Base-by-base conservation (phyloP, 2,113 vertebrate genomes). In the Labeo rohita region DNA sequence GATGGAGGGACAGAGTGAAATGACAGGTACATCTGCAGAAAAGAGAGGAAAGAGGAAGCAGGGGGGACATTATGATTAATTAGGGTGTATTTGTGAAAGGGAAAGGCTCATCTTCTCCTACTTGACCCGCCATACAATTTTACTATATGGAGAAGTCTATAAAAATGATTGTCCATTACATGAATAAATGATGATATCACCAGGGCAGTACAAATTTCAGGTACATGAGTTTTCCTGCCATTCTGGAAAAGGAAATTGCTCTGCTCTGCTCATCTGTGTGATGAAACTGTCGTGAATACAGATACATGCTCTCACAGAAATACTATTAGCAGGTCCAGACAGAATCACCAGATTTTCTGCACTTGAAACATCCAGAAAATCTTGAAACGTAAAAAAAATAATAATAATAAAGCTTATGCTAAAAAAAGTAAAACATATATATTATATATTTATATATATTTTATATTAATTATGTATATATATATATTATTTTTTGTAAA, bases 11-110 rank as follows among this genome's bases (percentile, higher is more conserved):
- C 70, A 77, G 82, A 34, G 80, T 87, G 68, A 84, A 85, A 76
- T 77, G 78, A 88, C 75, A 87, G 80, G 70, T 66, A 87, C 87
- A 88, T 89, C 75, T 88, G 87, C 78, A 84, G 34, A 74, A 85
- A 39, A 73, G 63, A 89, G 56, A 86, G 76, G 63, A 39, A 6
- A 65, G 23, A 61, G 82, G 70, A 83, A 47, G 12, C 28, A 80
- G 88, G 78, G n/a, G 50, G 85, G 87, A 89, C 80, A 85, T 59
- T 88, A 79, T 88, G 88, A 91, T 86, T 65, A 83, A 91, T 88
- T 86, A 76, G 61, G 78, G 50, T 36, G 28, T 39, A 66, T 70
- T 43, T 78, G 39, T 75, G 28, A 21, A 68, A 65, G 6, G 15
- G 47, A 56, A 56, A 59, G 43, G 45, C 34, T 77, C 73, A 34